phyloP scores from a whole-genome alignment of 2,888 invertebrate genomes.

The Pegoplata infirma region DNA sequence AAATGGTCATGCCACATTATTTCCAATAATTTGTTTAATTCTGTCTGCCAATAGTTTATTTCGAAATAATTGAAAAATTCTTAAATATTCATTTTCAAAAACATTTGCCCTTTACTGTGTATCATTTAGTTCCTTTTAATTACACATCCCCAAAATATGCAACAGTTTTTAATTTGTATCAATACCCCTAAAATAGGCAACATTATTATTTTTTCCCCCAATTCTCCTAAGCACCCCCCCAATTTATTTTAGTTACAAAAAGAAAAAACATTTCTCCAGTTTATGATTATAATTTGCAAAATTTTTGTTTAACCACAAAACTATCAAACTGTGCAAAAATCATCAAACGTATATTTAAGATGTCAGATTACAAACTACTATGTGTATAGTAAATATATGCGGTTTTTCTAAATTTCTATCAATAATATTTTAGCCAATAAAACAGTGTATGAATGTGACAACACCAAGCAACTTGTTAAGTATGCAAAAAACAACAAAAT shows the following conservation, averaged over 20 bases:
- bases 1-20: no score
- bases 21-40: no score
- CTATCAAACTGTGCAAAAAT: slow-evolving; percentile 35
- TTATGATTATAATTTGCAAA: neutral
- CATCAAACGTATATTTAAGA: slow-evolving; percentile 28
- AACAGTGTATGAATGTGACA: slow-evolving; percentile 44
- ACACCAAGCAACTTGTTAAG: slow-evolving; percentile 30
- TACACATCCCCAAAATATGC: neutral
- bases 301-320: slow-evolving; percentile 44
- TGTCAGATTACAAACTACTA: slow-evolving; percentile 26
- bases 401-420: slow-evolving; percentile 49
- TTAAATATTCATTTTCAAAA: no score
- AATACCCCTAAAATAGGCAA: neutral
- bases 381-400: slow-evolving; percentile 38
- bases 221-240: neutral
- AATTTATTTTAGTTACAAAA: neutral
- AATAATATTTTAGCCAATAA: slow-evolving; percentile 39
- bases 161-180: neutral
- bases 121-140: no score
- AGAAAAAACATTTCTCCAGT: neutral
- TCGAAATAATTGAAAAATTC: no score
- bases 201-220: neutral
- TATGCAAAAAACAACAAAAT: slow-evolving; percentile 23
- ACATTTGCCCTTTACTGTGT: no score
- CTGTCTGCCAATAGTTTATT: no score